Evolutionary conservation across 2,113 vertebrate species (phyloP).

Genomic region (Guaruba guarouba): DNA sequence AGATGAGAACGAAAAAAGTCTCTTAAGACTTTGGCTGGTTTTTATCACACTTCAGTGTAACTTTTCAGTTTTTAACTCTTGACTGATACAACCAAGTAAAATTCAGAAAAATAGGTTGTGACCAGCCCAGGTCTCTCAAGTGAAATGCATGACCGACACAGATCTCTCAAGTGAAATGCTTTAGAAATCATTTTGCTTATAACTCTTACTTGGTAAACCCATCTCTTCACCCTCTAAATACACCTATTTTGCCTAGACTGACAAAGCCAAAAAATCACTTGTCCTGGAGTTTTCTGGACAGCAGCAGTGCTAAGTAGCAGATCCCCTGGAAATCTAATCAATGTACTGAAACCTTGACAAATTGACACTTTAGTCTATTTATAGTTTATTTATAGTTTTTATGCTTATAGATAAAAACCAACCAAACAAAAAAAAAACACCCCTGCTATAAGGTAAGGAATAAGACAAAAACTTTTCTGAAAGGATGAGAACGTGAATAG

Average conservation of each 20-base stretch:
- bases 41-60: not conserved
- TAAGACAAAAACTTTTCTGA: not conserved
- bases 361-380: not conserved
- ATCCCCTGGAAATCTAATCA: not conserved
- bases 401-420: not conserved
- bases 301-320: not conserved
- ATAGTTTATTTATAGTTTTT: not conserved
- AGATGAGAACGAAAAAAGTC: not conserved
- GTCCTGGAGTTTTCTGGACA: not conserved
- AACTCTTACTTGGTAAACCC: not conserved
- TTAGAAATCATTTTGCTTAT: not conserved
- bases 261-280: not conserved
- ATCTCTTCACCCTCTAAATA: not conserved
- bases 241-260: not conserved
- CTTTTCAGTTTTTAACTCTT: not conserved
- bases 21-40: rapidly evolving
- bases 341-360: not conserved
- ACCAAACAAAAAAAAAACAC: not conserved
- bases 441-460: not conserved
- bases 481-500: not conserved
- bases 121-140: not conserved
- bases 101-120: not conserved
- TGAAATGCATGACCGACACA: not conserved
- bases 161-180: not conserved
- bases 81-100: not conserved